A percentile compares a stretch with the other conserved stretches of the same genome.
Conservation (phyloP, 2,888 invertebrate species). For the Nemapogon koenigi region DNA sequence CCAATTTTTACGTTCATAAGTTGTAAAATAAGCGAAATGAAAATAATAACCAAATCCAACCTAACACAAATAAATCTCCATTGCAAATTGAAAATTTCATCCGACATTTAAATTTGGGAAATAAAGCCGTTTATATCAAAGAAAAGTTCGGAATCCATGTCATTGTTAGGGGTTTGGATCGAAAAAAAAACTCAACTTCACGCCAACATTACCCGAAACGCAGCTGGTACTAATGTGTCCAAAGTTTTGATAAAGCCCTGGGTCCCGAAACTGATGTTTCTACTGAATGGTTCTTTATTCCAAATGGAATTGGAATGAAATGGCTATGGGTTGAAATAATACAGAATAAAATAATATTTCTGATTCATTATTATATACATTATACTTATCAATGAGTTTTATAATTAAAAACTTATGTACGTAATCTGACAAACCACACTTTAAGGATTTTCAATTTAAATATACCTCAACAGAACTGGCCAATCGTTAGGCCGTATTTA, state of each 20-base stretch:
- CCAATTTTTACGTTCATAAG: not conserved
- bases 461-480: no score
- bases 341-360: no score
- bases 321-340: no score
- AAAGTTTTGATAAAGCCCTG: constrained; percentile 6
- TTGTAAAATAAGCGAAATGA: not conserved
- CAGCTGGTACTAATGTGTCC: constrained; percentile 8
- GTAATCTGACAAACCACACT: no score
- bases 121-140: constrained; percentile 6
- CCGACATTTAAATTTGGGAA: constrained; percentile 8
- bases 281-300: no score
- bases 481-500: no score
- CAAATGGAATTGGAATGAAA: no score
- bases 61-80: constrained; percentile 2
- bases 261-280: not conserved
- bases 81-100: constrained; percentile 2
- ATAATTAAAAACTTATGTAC: no score
- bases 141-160: constrained; percentile 9
- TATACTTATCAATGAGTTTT: no score
- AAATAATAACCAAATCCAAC: not conserved
- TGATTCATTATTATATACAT: no score
- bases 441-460: no score
- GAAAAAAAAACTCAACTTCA: constrained; percentile 5
- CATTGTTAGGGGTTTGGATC: constrained; percentile 6
- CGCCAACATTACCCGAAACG: not conserved